A percentile compares a stretch with the other conserved stretches of the same genome.
Conservation (phyloP, 2,113 vertebrate genomes). For the Saccopteryx leptura region DNA sequence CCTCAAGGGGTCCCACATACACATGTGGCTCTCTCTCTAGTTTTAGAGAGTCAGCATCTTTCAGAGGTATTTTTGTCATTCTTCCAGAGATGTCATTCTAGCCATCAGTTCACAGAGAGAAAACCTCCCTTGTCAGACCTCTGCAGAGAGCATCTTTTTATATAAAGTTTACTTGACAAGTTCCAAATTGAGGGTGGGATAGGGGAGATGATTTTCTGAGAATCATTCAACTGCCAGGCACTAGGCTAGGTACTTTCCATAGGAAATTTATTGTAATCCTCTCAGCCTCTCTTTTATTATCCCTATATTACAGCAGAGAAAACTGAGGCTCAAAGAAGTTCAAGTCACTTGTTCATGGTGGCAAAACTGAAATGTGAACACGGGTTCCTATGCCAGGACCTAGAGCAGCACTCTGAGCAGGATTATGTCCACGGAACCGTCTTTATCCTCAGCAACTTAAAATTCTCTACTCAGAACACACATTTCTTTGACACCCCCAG, state of each 20-base stretch:
- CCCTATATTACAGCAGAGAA: not conserved
- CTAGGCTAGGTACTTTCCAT: not conserved
- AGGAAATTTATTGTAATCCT: slow-evolving; percentile 16
- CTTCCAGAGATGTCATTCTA: not conserved
- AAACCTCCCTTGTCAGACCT: not conserved
- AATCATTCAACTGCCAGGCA: not conserved
- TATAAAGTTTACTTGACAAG: not conserved
- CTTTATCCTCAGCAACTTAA: not conserved
- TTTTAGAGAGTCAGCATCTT: not conserved
- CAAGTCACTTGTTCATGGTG: not conserved
- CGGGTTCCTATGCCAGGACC: not conserved
- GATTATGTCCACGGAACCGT: not conserved
- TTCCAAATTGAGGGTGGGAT: not conserved
- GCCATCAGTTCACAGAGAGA: not conserved
- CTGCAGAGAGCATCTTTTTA: not conserved
- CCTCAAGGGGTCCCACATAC: not conserved
- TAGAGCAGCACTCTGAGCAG: not conserved
- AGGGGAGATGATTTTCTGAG: not conserved
- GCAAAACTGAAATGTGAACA: not conserved
- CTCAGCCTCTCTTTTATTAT: not conserved
- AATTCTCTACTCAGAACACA: not conserved
- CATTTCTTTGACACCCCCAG: slow-evolving; percentile 9
- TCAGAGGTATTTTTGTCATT: not conserved
- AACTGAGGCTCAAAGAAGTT: not conserved
- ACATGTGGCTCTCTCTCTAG: not conserved